Conservation (phyloP, 2,797 vertebrate genomes). For the Bradypodion pumilum region DNA sequence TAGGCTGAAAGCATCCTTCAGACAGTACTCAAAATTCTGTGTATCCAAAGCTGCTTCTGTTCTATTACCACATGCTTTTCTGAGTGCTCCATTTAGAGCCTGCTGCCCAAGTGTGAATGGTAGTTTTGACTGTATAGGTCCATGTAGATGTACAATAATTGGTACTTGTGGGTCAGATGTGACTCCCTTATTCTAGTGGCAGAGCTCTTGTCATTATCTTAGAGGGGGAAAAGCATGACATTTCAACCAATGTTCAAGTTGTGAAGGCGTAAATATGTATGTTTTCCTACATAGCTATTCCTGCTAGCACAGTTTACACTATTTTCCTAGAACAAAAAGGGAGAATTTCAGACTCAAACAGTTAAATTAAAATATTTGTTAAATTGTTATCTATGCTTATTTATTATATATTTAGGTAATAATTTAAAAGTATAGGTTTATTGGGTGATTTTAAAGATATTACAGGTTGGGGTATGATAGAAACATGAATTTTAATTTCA, state of each 20-base stretch:
- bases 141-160: too few relatives aligned
- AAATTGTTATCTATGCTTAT: conserved; percentile 9
- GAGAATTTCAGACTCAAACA: conserved; percentile 22
- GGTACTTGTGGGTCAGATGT: too few relatives aligned
- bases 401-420: conserved; percentile 18
- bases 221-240: neutral
- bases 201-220: neutral
- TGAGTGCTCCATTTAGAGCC: neutral
- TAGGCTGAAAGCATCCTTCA: neutral
- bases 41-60: neutral
- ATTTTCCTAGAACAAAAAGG: neutral
- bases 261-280: conserved; percentile 20
- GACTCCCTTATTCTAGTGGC: neutral
- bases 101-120: too few relatives aligned
- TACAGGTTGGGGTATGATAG: neutral
- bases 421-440: conserved; percentile 27
- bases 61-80: neutral
- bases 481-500: conserved; percentile 19
- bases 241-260: conserved; percentile 38
- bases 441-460: conserved; percentile 36
- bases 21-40: neutral
- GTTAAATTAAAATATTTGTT: neutral
- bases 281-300: conserved; percentile 19
- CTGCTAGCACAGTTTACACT: conserved; percentile 6
- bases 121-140: too few relatives aligned